phyloP scores from a whole-genome alignment of 2,113 vertebrate species.

The Anguilla rostrata region DNA sequence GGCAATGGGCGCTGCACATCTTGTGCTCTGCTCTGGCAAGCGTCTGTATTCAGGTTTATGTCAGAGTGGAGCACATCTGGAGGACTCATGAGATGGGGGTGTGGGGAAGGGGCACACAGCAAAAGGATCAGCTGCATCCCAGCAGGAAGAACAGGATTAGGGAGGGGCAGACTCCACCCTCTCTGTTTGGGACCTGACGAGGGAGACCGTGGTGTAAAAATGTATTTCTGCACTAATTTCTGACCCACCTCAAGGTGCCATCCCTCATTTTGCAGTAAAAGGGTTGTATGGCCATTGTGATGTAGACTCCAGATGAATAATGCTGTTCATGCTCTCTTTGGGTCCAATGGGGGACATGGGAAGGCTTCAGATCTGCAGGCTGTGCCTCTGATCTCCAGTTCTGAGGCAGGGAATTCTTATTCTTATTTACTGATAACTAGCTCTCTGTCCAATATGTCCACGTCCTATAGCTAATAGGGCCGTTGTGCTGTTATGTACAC shows the following conservation, averaged over 20 bases:
- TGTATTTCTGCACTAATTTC: not conserved
- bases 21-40: slow-evolving; percentile 12
- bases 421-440: not conserved
- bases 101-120: not conserved
- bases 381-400: not conserved
- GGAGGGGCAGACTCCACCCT: not conserved
- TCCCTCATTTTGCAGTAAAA: not conserved
- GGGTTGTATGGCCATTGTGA: not conserved
- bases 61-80: slow-evolving; percentile 32
- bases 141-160: not conserved
- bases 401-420: not conserved
- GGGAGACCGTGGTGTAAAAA: not conserved
- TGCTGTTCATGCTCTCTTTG: too few species aligned
- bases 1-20: slow-evolving; percentile 28
- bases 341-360: not conserved
- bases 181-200: not conserved
- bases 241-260: not conserved
- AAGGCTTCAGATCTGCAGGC: not conserved
- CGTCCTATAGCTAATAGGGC: not conserved
- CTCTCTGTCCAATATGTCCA: not conserved
- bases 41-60: slow-evolving; percentile 37
- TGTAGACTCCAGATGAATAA: not conserved
- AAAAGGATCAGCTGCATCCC: slow-evolving; percentile 5
- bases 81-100: slow-evolving; percentile 31
- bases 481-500: not conserved